Evolutionary conservation across 2,888 invertebrate genomes (phyloP).

Genomic region (Anthophora plumipes): DNA sequence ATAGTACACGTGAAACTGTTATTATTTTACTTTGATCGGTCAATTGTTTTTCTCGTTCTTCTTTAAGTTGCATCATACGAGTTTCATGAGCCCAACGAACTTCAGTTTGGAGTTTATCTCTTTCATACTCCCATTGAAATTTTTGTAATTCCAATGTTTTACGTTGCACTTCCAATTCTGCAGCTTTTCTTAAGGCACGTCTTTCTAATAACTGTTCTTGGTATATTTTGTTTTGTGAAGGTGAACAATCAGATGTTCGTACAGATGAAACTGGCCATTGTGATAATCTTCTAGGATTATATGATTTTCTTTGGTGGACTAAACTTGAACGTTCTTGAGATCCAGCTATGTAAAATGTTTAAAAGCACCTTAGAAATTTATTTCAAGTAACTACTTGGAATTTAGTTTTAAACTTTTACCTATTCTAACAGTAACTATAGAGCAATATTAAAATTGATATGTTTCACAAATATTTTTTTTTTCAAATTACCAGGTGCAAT

Average conservation of each 20-base stretch:
- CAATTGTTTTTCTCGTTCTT: constrained; percentile 75
- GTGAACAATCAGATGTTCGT: constrained; percentile 62
- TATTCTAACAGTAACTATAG: constrained; percentile 1
- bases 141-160: constrained; percentile 77
- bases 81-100: constrained; percentile 76
- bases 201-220: constrained; percentile 77
- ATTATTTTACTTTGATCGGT: constrained; percentile 70
- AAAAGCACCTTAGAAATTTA: constrained; percentile 3
- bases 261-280: constrained; percentile 68
- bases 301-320: constrained; percentile 58
- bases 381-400: background rate
- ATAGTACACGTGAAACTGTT: constrained; percentile 27
- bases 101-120: constrained; percentile 76
- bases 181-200: constrained; percentile 73
- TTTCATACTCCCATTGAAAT: constrained; percentile 77
- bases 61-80: constrained; percentile 78
- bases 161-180: constrained; percentile 76
- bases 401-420: background rate
- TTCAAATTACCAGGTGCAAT: constrained; percentile 53
- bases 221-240: constrained; percentile 75
- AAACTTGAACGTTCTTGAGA: constrained; percentile 41
- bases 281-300: constrained; percentile 63
- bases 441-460: background rate
- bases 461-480: constrained; percentile 4
- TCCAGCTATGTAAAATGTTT: constrained; percentile 31